Evolutionary conservation across 1,140 invertebrate genomes (phyloP), one percentile per base, ranked within the genome.

Genomic region (Mactra quadrangularis): DNA sequence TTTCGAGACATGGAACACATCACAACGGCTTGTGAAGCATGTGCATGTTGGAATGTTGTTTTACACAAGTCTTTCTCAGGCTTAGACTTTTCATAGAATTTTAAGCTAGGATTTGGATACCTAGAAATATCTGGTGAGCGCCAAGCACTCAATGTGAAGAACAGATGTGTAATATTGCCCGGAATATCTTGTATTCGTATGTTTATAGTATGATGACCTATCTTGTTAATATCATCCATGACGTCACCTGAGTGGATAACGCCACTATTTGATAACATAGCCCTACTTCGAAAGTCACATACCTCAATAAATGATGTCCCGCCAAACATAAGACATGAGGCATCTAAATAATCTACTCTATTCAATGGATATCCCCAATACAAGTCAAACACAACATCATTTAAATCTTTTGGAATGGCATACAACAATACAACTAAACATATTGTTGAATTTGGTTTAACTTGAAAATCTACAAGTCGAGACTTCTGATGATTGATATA

Each of bases 141-240:
- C 75, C 79, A 89, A 17, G 88, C 88, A 70, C 88, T 89, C 13
- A 89, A 55, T 25, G 87, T 89, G 62, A 89, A 89, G 35, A 85
- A 86, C 13, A 89, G 41, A 62, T 88, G 85, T 11, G 87, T 85
- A 0, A 87, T 78, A 55, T 82, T 70, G 22, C 27, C 41, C 19
- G 87, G 86, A 1, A 89, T 50, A 27, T 81, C 15, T 75, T 89
- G 84, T 25, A 89, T 59, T 19, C 64, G 33, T 3, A 89, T 87
- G 53, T 86, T 52, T 31, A 89, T 89, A 0, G 79, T 87, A 27
- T 89, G 88, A 27, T 88, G 87, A 19, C 88, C 88, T 50, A 70
- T 76, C 60, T 74, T 59, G 0, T 35, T 77, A 2, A 11, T 7
- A 55, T 75, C 35, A 77, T 89, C 71, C 87, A 89, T 88, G 7